Percentiles rank a stretch among this genome's conserved stretches.
Conservation (phyloP, 2,888 invertebrate genomes). For the Pachydiplax longipennis region DNA sequence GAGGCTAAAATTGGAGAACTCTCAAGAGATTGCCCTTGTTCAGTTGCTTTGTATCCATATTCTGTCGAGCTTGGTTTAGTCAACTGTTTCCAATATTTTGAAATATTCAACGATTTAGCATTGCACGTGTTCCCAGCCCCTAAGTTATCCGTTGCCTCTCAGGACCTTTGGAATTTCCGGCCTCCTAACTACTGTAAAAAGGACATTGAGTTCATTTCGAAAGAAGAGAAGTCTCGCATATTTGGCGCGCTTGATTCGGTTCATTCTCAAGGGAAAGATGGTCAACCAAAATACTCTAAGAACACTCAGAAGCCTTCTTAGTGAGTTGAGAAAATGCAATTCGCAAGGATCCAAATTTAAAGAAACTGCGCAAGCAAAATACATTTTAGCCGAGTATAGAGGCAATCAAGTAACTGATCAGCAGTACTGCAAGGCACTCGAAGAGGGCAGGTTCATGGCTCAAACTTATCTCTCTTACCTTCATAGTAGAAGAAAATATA, state of each 20-base stretch:
- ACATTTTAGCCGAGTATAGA: constrained; percentile 75
- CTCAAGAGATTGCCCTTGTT: constrained; percentile 66
- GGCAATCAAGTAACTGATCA: constrained; percentile 80
- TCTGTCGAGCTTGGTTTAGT: constrained; percentile 68
- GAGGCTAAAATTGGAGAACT: constrained; percentile 63
- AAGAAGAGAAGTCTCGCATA: constrained; percentile 8
- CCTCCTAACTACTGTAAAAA: constrained; percentile 66
- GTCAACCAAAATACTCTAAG: constrained; percentile 60
- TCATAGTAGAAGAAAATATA: constrained; percentile 70
- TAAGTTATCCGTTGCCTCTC: constrained; percentile 62
- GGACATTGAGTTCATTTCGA: constrained; percentile 67
- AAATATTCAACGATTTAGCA: constrained; percentile 80
- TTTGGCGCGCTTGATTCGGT: background rate
- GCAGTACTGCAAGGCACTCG: constrained; percentile 80
- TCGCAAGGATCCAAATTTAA: constrained; percentile 61
- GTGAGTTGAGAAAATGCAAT: constrained; percentile 66
- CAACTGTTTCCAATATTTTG: constrained; percentile 73
- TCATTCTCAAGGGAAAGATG: constrained; percentile 57
- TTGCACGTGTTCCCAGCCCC: constrained; percentile 72
- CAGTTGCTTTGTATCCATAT: constrained; percentile 68
- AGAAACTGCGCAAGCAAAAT: constrained; percentile 71
- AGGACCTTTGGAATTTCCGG: constrained; percentile 68
- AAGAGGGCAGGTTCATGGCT: constrained; percentile 80
- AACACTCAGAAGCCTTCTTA: constrained; percentile 67
- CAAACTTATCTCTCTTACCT: constrained; percentile 82